Conservation (phyloP, 2,888 invertebrate genomes). For the Pristionchus entomophagus region DNA sequence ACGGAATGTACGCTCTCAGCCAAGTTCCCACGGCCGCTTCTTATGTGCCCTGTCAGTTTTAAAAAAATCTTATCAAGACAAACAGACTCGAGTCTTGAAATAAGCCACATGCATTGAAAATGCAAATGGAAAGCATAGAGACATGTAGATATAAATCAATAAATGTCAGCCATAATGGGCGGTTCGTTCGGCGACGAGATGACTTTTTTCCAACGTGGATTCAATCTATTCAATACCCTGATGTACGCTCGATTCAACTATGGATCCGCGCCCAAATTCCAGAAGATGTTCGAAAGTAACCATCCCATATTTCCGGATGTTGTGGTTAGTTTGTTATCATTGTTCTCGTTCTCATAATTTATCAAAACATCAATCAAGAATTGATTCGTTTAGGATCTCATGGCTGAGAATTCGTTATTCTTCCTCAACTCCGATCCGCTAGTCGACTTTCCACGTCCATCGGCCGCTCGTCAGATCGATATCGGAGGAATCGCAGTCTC, state of each 20-base stretch:
- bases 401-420: background rate
- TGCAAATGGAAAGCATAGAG: no score
- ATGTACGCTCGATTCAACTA: background rate
- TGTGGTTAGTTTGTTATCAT: background rate
- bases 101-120: no score
- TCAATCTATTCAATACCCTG: background rate
- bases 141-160: background rate
- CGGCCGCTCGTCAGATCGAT: background rate
- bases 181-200: slow-evolving; percentile 10
- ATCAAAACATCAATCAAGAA: background rate
- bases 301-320: background rate
- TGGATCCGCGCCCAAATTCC: background rate
- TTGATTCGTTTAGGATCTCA: background rate
- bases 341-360: background rate
- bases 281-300: background rate
- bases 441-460: background rate
- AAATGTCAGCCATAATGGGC: background rate
- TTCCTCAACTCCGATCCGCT: slow-evolving; percentile 20
- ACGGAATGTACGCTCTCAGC: slow-evolving; percentile 54
- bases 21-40: slow-evolving; percentile 56
- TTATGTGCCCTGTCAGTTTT: slow-evolving; percentile 52
- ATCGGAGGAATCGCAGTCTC: background rate
- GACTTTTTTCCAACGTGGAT: background rate
- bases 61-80: background rate
- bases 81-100: no score